Conservation (phyloP, 2,797 vertebrate genomes). For the Aphelocoma californica region DNA sequence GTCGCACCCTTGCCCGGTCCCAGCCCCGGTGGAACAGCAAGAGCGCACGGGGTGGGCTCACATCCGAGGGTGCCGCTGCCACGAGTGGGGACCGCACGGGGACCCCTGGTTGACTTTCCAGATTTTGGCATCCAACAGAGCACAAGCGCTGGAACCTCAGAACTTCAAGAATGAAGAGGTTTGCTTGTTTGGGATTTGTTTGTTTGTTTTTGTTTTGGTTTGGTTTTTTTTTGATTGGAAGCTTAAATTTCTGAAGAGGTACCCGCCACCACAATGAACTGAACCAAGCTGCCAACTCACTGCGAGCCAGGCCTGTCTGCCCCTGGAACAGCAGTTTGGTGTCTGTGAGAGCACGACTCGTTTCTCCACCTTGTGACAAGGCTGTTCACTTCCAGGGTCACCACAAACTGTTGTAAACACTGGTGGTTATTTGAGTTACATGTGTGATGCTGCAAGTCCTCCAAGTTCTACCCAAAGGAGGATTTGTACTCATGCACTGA, state of each 20-base stretch:
- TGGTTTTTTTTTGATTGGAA: background rate
- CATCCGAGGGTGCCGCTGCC: background rate
- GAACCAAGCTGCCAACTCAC: background rate
- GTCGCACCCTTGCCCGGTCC: background rate
- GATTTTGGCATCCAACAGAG: background rate
- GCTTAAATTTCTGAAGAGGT: background rate
- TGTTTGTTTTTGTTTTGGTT: too few relatives aligned
- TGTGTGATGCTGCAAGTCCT: background rate
- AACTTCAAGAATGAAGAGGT: background rate
- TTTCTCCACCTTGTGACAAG: background rate
- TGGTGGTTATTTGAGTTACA: background rate
- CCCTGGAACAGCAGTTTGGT: background rate
- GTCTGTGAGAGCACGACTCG: background rate
- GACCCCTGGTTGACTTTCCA: background rate
- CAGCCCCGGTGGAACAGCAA: background rate
- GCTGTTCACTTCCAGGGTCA: background rate
- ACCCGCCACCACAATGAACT: accelerated
- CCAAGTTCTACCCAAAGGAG: background rate
- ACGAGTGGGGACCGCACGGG: background rate
- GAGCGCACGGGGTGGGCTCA: background rate
- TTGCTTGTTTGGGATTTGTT: too few relatives aligned
- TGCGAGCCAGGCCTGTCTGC: background rate
- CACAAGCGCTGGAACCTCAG: background rate
- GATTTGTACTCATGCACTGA: background rate
- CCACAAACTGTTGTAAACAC: background rate